Conservation (phyloP, 2,113 vertebrate species). For the Probosciger aterrimus region DNA sequence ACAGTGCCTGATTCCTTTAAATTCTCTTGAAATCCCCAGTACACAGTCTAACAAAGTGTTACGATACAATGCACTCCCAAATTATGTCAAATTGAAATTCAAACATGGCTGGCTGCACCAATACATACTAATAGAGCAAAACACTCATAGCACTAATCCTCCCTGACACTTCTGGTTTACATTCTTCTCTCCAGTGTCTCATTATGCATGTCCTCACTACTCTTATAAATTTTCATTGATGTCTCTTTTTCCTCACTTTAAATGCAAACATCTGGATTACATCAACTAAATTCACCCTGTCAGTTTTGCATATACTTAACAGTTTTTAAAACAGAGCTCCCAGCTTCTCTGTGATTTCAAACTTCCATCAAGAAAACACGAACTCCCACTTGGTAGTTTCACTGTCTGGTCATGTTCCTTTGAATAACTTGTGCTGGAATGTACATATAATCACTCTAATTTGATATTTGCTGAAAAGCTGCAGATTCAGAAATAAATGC, state of each 20-base stretch:
- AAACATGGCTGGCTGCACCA: constrained; percentile 27
- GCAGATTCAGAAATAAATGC: neutral
- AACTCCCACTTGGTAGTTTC: neutral
- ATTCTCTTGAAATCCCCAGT: neutral
- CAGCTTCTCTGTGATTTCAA: constrained; percentile 1
- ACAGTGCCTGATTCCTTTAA: neutral
- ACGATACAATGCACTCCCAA: constrained; percentile 6
- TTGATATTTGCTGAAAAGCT: neutral
- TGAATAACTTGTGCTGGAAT: neutral
- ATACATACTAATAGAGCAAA: constrained; percentile 23
- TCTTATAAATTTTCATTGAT: constrained; percentile 40
- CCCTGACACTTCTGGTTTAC: constrained; percentile 27
- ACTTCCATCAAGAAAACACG: neutral
- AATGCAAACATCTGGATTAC: constrained; percentile 54
- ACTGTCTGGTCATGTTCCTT: neutral
- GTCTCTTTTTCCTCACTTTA: constrained; percentile 17
- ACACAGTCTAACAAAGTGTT: neutral
- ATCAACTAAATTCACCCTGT: constrained; percentile 32
- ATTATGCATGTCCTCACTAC: neutral
- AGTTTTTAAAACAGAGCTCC: neutral
- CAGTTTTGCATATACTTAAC: neutral
- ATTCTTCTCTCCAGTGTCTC: constrained; percentile 33
- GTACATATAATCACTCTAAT: neutral
- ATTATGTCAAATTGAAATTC: constrained; percentile 40
- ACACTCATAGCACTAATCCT: constrained; percentile 8